phyloP scores from a whole-genome alignment of 2,113 vertebrate genomes.

The Cavia porcellus region DNA sequence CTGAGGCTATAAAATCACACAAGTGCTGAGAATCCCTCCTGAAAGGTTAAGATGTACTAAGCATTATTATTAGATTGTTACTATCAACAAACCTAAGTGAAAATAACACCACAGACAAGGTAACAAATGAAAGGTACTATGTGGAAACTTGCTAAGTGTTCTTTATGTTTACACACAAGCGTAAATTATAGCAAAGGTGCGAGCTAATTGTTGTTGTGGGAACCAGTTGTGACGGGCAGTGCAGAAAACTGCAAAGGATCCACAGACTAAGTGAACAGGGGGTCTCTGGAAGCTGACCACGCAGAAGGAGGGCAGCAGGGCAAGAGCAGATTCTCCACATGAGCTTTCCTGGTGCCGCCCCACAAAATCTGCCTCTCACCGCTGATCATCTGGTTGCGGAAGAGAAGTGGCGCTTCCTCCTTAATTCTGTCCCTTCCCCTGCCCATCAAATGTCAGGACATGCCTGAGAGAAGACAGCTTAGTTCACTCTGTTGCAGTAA shows the following conservation, averaged over 20 bases:
- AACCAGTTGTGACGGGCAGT: neutral
- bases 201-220: neutral
- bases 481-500: neutral
- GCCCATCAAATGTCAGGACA: neutral
- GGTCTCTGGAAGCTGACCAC: neutral
- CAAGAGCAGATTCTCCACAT: neutral
- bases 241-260: neutral
- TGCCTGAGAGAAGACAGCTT: neutral
- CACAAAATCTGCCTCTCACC: neutral
- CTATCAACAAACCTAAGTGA: conserved; percentile 62
- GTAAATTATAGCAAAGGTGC: conserved; percentile 45
- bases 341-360: neutral
- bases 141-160: conserved; percentile 67
- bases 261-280: neutral
- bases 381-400: neutral
- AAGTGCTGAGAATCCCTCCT: neutral
- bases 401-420: neutral
- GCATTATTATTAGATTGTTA: conserved; percentile 45
- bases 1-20: conserved; percentile 16
- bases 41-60: conserved; percentile 45
- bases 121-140: conserved; percentile 36
- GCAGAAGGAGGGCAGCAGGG: fast-evolving
- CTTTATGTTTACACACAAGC: conserved; percentile 60
- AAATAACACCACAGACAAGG: conserved; percentile 49
- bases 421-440: neutral